A percentile compares a stretch with the other conserved stretches of the same genome.
Evolutionary conservation across 2,888 invertebrate species (phyloP).

Genomic region (Gymnosoma rotundatum): DNA sequence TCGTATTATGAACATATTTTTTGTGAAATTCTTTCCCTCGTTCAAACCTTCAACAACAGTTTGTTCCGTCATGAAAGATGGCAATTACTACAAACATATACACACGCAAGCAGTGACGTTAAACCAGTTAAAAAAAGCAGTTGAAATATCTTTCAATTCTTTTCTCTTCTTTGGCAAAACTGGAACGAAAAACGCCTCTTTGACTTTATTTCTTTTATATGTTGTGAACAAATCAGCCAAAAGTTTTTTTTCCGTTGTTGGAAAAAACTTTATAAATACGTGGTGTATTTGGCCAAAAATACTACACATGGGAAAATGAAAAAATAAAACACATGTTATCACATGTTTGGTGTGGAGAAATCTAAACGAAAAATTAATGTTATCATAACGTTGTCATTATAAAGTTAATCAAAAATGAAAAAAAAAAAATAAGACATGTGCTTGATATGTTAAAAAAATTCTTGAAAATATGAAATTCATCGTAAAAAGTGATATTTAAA

Average conservation of each 20-base stretch:
- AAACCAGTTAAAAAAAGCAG: neutral
- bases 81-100: conserved; percentile 53
- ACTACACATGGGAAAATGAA: neutral
- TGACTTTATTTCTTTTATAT: neutral
- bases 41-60: conserved; percentile 43
- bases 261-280: conserved; percentile 35
- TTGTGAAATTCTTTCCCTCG: neutral
- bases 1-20: conserved; percentile 12
- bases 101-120: conserved; percentile 37
- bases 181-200: conserved; percentile 57
- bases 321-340: conserved; percentile 49
- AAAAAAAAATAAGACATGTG: neutral
- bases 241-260: neutral
- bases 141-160: conserved; percentile 43
- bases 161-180: conserved; percentile 28
- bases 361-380: conserved; percentile 46
- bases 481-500: neutral
- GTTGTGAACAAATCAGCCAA: conserved; percentile 29
- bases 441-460: neutral
- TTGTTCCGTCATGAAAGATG: conserved; percentile 54
- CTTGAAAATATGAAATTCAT: neutral
- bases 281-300: conserved; percentile 43
- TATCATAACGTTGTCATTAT: conserved; percentile 43
- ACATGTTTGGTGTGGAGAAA: conserved; percentile 39
- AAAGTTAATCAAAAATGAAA: neutral